Evolutionary conservation across 1,140 invertebrate genomes (phyloP).

Genomic region (Aphelinus certus): DNA sequence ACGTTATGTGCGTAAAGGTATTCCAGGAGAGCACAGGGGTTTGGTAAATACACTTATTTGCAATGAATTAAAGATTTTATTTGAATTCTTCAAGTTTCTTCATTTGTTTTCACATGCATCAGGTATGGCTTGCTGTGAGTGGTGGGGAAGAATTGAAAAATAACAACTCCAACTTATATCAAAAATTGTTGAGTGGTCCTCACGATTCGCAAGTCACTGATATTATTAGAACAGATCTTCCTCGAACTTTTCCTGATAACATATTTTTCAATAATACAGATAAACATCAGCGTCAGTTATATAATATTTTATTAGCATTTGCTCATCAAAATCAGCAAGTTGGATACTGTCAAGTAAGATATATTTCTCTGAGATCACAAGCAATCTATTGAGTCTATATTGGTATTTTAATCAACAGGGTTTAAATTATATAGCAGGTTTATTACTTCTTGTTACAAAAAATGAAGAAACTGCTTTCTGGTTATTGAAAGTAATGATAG

Average conservation of each 20-base stretch:
- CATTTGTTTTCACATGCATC: constrained; percentile 18
- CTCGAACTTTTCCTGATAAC: constrained; percentile 93
- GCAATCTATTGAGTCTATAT: constrained; percentile 22
- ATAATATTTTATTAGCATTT: constrained; percentile 88
- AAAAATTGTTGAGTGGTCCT: constrained; percentile 72
- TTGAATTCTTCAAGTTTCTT: neutral
- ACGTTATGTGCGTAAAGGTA: constrained; percentile 88
- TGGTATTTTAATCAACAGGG: constrained; percentile 67
- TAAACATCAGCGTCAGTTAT: constrained; percentile 79
- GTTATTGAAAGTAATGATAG: constrained; percentile 87
- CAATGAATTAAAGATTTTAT: neutral
- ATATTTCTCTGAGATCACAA: neutral
- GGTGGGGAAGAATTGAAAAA: constrained; percentile 78
- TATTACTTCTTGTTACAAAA: constrained; percentile 85
- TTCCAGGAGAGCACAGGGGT: constrained; percentile 75
- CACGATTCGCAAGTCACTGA: constrained; percentile 77
- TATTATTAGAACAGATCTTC: constrained; percentile 84
- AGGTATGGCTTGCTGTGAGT: constrained; percentile 86
- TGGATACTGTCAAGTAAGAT: constrained; percentile 86
- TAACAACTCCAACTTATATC: constrained; percentile 75
- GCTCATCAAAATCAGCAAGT: constrained; percentile 86
- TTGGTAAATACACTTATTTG: constrained; percentile 64
- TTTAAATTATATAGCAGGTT: constrained; percentile 90
- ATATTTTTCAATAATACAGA: constrained; percentile 85
- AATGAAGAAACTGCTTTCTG: constrained; percentile 92